Percentiles rank a stretch among this genome's conserved stretches.
phyloP scores from a whole-genome alignment of 1,140 invertebrate genomes.

The Dreissena polymorpha region DNA sequence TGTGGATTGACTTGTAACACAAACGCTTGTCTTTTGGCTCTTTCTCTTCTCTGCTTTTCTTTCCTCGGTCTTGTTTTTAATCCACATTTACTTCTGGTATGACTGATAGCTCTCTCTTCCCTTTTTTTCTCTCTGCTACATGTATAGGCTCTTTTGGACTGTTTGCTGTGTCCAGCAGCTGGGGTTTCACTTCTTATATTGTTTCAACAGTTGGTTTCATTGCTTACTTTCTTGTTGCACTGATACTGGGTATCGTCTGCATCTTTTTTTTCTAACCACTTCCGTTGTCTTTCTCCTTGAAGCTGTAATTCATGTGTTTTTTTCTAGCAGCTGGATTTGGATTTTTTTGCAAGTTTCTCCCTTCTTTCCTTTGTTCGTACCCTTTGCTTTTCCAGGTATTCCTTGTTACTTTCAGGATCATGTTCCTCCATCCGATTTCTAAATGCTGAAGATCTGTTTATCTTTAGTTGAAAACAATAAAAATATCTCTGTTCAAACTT shows the following conservation, averaged over 20 bases:
- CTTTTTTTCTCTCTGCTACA: constrained; percentile 33
- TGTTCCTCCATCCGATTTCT: constrained; percentile 14
- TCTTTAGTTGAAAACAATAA: neutral
- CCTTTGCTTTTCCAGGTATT: constrained; percentile 11
- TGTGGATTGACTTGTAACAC: neutral
- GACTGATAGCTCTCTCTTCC: constrained; percentile 6
- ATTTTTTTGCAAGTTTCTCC: neutral
- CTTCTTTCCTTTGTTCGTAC: constrained; percentile 17
- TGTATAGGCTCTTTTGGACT: constrained; percentile 1
- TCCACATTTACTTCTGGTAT: constrained; percentile 28
- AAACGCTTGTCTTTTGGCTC: neutral
- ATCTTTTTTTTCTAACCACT: neutral
- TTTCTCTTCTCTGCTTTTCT: neutral
- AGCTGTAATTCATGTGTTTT: constrained; percentile 10
- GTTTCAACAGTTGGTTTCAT: constrained; percentile 1
- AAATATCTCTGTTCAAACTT: too few species aligned
- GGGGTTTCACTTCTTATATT: too few species aligned
- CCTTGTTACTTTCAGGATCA: constrained; percentile 9
- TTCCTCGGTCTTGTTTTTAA: constrained; percentile 29
- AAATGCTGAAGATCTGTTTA: constrained; percentile 3
- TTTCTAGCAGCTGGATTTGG: constrained; percentile 16
- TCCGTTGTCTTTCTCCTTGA: constrained; percentile 13
- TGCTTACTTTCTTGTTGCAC: constrained; percentile 2
- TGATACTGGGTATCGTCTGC: neutral
- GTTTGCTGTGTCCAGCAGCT: constrained; percentile 10